phyloP scores from a whole-genome alignment of 2,888 invertebrate species.

The Parnassius smintheus region DNA sequence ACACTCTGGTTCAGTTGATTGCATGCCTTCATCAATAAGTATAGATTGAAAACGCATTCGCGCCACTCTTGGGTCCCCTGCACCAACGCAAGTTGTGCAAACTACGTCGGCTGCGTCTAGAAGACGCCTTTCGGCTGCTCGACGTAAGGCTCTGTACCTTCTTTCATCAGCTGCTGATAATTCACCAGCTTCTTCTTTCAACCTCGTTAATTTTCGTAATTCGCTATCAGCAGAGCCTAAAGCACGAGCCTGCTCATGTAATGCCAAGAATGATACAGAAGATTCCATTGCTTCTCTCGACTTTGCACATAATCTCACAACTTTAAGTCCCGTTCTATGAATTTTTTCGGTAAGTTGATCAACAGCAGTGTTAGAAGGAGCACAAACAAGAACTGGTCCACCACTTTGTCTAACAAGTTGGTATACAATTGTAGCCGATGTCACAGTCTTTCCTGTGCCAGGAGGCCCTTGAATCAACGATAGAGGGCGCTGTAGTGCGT shows the following conservation, averaged over 20 bases:
- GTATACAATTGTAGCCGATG: constrained; percentile 99
- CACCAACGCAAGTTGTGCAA: constrained; percentile 99
- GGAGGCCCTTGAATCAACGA: constrained; percentile 99
- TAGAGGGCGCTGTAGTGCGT: constrained; percentile 96
- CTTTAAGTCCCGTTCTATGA: constrained; percentile 96
- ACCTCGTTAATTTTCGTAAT: constrained; percentile 95
- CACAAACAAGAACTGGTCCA: constrained; percentile 97
- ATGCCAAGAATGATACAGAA: constrained; percentile 96
- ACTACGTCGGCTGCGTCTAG: constrained; percentile 98
- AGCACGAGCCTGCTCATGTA: constrained; percentile 98
- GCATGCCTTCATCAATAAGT: constrained; percentile 98
- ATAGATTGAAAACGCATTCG: constrained; percentile 97
- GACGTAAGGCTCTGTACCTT: constrained; percentile 93
- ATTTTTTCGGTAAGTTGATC: constrained; percentile 99
- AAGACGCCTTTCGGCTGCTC: constrained; percentile 94
- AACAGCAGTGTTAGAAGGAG: constrained; percentile 99
- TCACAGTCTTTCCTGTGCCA: constrained; percentile 99
- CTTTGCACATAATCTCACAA: constrained; percentile 97
- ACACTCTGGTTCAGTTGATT: constrained; percentile 98
- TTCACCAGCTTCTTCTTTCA: constrained; percentile 99
- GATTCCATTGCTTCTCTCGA: constrained; percentile 99
- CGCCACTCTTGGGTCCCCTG: constrained; percentile 96
- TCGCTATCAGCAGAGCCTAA: constrained; percentile 94
- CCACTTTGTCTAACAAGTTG: constrained; percentile 97
- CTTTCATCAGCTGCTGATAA: constrained; percentile 97